A percentile compares a stretch with the other conserved stretches of the same genome.
These are phyloP conservation scores for Cuculus canorus DNA, from an alignment of 2,797 vertebrate species.

Conservation along the genomic window DNA sequence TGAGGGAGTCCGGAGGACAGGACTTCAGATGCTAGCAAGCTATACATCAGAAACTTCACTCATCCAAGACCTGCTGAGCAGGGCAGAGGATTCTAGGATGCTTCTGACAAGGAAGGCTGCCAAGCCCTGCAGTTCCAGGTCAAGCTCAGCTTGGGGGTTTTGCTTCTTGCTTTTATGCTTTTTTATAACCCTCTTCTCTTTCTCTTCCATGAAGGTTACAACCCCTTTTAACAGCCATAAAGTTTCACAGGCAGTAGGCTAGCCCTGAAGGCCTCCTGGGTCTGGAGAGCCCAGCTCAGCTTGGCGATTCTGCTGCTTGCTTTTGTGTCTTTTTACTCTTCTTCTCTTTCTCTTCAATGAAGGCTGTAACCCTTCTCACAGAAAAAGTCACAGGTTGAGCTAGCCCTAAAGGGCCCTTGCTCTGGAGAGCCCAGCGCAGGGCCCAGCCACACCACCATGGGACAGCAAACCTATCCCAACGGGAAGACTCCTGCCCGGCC, in stretches of 20 bases:
- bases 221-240: accelerated
- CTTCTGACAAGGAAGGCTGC: background rate
- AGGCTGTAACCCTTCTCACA: accelerated
- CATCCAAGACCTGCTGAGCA: accelerated
- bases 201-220: too few species aligned
- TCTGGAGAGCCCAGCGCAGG: too few species aligned
- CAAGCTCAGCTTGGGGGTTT: background rate
- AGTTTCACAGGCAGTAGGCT: background rate
- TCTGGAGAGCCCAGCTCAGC: background rate
- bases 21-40: accelerated
- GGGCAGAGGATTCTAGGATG: accelerated
- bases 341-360: accelerated
- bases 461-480: accelerated
- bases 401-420: background rate
- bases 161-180: background rate
- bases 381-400: background rate
- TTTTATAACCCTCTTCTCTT: too few species aligned
- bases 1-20: background rate
- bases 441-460: too few species aligned
- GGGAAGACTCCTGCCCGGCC: accelerated
- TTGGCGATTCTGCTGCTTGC: background rate
- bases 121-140: too few species aligned
- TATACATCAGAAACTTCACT: accelerated
- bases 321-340: too few species aligned
- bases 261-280: background rate